These are phyloP conservation scores for Myiopsitta monachus DNA, from an alignment of 2,113 vertebrate species.

Conservation along the genomic window DNA sequence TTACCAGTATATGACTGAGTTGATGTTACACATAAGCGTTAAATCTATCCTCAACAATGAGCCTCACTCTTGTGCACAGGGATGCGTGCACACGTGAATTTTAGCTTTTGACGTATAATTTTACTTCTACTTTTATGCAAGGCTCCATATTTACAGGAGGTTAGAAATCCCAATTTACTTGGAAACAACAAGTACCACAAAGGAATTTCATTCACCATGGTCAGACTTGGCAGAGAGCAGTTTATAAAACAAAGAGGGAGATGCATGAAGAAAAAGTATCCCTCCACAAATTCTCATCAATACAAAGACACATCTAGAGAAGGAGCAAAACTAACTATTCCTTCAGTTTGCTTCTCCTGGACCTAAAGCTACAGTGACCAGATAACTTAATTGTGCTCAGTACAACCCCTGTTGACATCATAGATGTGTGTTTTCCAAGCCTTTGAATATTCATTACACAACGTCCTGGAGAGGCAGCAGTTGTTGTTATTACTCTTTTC, in stretches of 20 bases:
- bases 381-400: not conserved
- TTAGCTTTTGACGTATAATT: not conserved
- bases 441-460: conserved; percentile 22
- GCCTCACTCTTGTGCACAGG: not conserved
- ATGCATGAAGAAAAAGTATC: not conserved
- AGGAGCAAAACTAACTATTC: not conserved
- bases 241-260: not conserved
- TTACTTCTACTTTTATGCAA: not conserved
- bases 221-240: not conserved
- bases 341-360: not conserved
- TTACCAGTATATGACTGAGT: not conserved
- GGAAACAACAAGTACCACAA: not conserved
- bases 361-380: not conserved
- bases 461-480: not conserved
- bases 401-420: not conserved
- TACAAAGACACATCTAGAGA: not conserved
- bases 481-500: not conserved
- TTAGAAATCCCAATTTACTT: not conserved
- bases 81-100: not conserved
- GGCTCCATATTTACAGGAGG: not conserved
- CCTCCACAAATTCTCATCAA: not conserved
- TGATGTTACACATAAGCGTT: not conserved
- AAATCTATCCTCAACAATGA: not conserved
- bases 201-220: not conserved
- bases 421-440: not conserved